phyloP scores from a whole-genome alignment of 2,888 invertebrate genomes.

The Plebejus argus region DNA sequence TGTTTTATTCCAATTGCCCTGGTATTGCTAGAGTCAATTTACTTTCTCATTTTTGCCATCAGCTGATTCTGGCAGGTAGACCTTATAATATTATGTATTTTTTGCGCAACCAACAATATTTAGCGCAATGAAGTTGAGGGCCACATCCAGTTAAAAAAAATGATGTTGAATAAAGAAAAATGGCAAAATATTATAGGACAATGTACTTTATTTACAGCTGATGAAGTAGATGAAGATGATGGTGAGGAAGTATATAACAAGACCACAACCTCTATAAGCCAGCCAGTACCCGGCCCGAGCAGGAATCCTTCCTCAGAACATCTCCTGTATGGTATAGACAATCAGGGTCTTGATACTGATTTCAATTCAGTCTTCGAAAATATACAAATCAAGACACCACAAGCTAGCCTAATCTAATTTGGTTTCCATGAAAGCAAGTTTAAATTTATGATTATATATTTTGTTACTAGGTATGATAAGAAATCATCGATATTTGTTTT shows the following conservation, averaged over 20 bases:
- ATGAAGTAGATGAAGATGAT: constrained; percentile 75
- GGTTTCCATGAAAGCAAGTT: background rate
- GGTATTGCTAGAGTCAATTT: too few relatives aligned
- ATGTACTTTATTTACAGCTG: constrained; percentile 55
- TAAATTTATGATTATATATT: background rate
- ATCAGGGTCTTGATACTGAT: constrained; percentile 81
- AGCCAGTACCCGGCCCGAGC: constrained; percentile 69
- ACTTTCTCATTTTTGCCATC: too few relatives aligned
- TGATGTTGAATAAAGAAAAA: background rate
- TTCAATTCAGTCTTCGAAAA: constrained; percentile 83
- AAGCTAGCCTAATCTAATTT: constrained; percentile 62
- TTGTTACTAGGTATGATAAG: background rate
- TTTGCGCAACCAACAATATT: background rate
- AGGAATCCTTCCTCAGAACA: constrained; percentile 72
- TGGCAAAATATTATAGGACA: background rate
- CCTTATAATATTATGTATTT: background rate
- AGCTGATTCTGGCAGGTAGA: too few relatives aligned
- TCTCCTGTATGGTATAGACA: constrained; percentile 79
- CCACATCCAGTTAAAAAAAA: background rate
- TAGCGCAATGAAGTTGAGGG: background rate
- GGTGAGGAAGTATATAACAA: constrained; percentile 74
- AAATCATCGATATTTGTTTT: background rate
- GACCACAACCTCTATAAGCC: constrained; percentile 64
- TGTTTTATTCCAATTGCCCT: too few relatives aligned
- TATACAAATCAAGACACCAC: constrained; percentile 79